Evolutionary conservation across 2,113 vertebrate genomes (phyloP).

Genomic region (Nematolebias whitei): DNA sequence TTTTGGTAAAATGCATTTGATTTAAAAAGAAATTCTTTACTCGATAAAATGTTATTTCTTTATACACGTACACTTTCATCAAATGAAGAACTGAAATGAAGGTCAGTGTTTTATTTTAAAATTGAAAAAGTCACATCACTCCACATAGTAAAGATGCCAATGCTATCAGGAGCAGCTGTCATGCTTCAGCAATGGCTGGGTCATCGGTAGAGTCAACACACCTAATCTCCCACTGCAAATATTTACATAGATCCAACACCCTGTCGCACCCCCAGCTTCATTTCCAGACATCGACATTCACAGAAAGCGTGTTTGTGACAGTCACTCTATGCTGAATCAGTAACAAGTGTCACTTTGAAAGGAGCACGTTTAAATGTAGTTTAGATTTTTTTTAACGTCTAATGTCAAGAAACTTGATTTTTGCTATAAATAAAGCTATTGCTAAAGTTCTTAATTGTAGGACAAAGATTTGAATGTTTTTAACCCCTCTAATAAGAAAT

Average conservation of each 20-base stretch:
- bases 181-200: not conserved
- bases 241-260: constrained; percentile 24
- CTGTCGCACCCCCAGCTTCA: constrained; percentile 7
- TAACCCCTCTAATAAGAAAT: no score
- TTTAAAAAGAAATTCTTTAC: no score
- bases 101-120: not conserved
- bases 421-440: no score
- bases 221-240: constrained; percentile 9
- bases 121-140: not conserved
- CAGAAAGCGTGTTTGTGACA: constrained; percentile 31
- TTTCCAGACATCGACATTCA: constrained; percentile 41
- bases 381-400: not conserved
- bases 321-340: not conserved
- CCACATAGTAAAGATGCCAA: not conserved
- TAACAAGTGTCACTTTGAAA: constrained; percentile 13
- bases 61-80: not conserved
- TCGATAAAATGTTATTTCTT: not conserved
- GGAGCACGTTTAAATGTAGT: not conserved
- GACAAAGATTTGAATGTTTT: no score
- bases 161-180: constrained; percentile 2
- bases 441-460: no score
- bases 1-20: no score
- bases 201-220: constrained; percentile 20
- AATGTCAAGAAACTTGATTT: not conserved
- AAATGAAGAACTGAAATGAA: not conserved